Evolutionary conservation across 2,888 invertebrate species (phyloP).

Genomic region (Drosophila borborema): DNA sequence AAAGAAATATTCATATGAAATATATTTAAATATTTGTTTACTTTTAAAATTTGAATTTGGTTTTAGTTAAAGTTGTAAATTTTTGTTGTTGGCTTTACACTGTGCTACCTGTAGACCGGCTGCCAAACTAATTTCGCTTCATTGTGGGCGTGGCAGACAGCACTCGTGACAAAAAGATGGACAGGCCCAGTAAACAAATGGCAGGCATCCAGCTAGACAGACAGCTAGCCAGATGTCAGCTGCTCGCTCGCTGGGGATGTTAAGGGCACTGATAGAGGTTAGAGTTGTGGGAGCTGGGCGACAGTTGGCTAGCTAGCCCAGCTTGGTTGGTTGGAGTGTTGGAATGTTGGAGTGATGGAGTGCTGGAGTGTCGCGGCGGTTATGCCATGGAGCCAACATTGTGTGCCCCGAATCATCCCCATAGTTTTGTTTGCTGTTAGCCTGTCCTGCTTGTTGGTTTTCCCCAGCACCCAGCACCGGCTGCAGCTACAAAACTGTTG

Average conservation of each 20-base stretch:
- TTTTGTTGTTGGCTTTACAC: slow-evolving; percentile 21
- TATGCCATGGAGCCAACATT: slow-evolving; percentile 51
- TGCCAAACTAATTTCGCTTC: slow-evolving; percentile 69
- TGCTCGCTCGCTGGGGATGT: slow-evolving; percentile 8
- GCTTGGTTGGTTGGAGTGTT: not conserved
- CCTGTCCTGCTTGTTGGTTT: slow-evolving; percentile 40
- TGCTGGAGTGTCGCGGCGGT: slow-evolving; percentile 52
- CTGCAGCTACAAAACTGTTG: slow-evolving; percentile 48
- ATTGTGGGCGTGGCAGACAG: slow-evolving; percentile 69
- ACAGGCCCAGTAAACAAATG: slow-evolving; percentile 74
- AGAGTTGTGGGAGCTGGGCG: slow-evolving; percentile 16
- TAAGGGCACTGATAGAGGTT: not conserved
- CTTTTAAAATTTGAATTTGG: not conserved
- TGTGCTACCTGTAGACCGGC: slow-evolving; percentile 52
- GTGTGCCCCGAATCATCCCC: slow-evolving; percentile 38
- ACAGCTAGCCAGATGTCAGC: slow-evolving; percentile 32
- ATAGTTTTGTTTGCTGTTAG: slow-evolving; percentile 64
- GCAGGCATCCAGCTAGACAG: slow-evolving; percentile 58
- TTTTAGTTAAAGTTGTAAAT: not conserved
- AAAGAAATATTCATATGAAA: not conserved
- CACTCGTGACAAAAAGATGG: slow-evolving; percentile 77
- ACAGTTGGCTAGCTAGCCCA: slow-evolving; percentile 23
- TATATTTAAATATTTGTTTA: not conserved
- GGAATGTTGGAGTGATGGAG: no score
- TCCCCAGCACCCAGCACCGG: slow-evolving; percentile 5